Evolutionary conservation across 1,140 invertebrate genomes (phyloP).

Genomic region (Musca domestica): DNA sequence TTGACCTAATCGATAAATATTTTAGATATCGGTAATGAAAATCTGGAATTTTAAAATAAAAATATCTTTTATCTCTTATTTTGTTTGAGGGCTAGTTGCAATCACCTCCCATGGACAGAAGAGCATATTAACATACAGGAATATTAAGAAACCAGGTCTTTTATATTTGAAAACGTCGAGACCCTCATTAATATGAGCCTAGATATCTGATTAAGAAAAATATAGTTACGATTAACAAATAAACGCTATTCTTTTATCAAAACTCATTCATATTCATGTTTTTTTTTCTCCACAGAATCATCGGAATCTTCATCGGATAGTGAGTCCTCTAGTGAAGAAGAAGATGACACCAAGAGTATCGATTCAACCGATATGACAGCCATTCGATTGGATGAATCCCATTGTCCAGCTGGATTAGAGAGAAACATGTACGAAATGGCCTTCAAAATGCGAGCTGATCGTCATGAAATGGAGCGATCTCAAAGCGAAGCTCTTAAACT

Average conservation of each 20-base stretch:
- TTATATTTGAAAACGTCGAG: too few species aligned
- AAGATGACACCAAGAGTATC: slow-evolving; percentile 59
- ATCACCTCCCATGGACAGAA: too few species aligned
- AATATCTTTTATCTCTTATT: too few species aligned
- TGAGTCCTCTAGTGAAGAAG: slow-evolving; percentile 61
- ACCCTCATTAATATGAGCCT: too few species aligned
- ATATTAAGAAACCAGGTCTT: too few species aligned
- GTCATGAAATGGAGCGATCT: slow-evolving; percentile 56
- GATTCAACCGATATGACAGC: slow-evolving; percentile 63
- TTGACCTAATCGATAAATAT: too few species aligned
- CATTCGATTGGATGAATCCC: slow-evolving; percentile 68
- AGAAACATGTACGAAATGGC: slow-evolving; percentile 64
- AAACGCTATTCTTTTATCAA: not conserved
- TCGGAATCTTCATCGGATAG: slow-evolving; percentile 51
- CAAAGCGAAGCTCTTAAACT: slow-evolving; percentile 53
- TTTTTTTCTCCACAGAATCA: slow-evolving; percentile 27
- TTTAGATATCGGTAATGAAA: too few species aligned
- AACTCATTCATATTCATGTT: not conserved
- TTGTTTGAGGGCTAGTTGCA: too few species aligned
- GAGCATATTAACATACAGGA: too few species aligned
- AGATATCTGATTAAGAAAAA: too few species aligned
- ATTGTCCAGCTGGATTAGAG: slow-evolving; percentile 74
- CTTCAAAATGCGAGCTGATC: slow-evolving; percentile 61
- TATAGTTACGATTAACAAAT: too few species aligned
- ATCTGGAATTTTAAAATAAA: too few species aligned